Base-by-base conservation (phyloP, 2,888 invertebrate genomes). In the Rotaria macrura region DNA sequence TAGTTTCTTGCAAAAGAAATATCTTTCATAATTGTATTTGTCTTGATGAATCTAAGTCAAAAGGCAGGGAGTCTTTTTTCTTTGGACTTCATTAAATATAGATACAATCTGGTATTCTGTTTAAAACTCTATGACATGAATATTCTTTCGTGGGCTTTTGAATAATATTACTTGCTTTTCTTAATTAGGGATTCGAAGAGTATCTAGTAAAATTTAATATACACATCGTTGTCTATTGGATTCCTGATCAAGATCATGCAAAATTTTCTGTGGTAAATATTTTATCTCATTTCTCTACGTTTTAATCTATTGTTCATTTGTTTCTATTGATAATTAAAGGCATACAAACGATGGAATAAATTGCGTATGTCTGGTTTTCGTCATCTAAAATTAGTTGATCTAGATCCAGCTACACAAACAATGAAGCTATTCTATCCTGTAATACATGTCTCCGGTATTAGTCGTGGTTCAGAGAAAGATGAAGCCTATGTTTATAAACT, bases 291-390 rank as follows among this genome's bases (percentile, higher is more conserved):
- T 6, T n/a, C 7, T 10, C 43, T 4, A 1, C 9, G 6, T 79
- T 7, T 43, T 5, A 43, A 6, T 79, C 23, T 25, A 79, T 25
- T 74, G 1, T 79, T 49, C 17, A 14, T 17, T 23, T 4, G 7
- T 43, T 25, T 40, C 43, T 14, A 25, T 79, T 79, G 4, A n/a
- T 79, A 43, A 79, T 40, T 43, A 14, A 43, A 79, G 79, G 79
- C 79, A 40, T 79, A 79, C 25, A 79, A 79, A 79, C 43, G 79
- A n/a, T 79, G 79, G 79, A 43, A 43, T 79, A 40, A n/a, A 43
- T n/a, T 43, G 25, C 79, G 79, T 43, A 0, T 10, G 20, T 0
- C 79, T 5, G n/a, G 43, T 79, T 79, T 79, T 43, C 40, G 43
- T 40, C 12, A 79, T 79, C n/a, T 79, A 43, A 25, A 79, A 43